Evolutionary conservation across 2,797 vertebrate genomes (phyloP), one percentile per base, ranked within the genome.

Genomic region (Sebastes cheni): DNA sequence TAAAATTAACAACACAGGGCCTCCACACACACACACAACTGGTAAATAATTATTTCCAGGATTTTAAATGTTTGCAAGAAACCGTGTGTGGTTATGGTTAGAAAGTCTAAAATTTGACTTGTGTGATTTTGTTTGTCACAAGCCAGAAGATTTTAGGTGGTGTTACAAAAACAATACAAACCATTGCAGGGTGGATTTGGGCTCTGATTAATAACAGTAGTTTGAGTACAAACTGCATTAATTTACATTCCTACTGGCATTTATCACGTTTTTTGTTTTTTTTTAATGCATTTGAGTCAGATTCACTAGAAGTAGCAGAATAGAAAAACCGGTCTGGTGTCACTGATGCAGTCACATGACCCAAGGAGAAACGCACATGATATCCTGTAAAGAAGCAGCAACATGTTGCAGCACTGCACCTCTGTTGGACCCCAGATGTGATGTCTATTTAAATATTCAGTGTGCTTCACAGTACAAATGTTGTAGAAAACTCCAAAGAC

Each of bases 301-400:
- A 73, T 56, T 39, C n/a, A 30, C 46, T 66, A 52, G 20, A 39
- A 72, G 34, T 14, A 52, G 36, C 54, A 62, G 70, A 61, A 23
- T 30, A 50, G 23, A 72, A 71, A 58, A 16, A 52, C 59, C 22
- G 34, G 74, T 72, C 42, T 69, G 67, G 16, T 59, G 62, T 82
- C 60, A 84, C 67, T 70, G 71, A 67, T 81, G 61, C 50, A 72
- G 75, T 83, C 75, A 81, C 54, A n/a, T 77, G 79, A 86, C 75
- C 77, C 8, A 12, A 82, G 67, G 36, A 39, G 64, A 71, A 72
- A 70, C 16, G 4, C 9, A 20, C 36, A 56, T 46, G 14, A 46
- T 29, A 70, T 70, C 36, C 61, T 70, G 18, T 23, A 30, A 29
- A 46, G 56, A 59, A 52, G 23, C 60, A 42, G 54, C 32, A 75